Evolutionary conservation across 2,888 invertebrate species (phyloP).

Genomic region (Lasioglossum lativentre): DNA sequence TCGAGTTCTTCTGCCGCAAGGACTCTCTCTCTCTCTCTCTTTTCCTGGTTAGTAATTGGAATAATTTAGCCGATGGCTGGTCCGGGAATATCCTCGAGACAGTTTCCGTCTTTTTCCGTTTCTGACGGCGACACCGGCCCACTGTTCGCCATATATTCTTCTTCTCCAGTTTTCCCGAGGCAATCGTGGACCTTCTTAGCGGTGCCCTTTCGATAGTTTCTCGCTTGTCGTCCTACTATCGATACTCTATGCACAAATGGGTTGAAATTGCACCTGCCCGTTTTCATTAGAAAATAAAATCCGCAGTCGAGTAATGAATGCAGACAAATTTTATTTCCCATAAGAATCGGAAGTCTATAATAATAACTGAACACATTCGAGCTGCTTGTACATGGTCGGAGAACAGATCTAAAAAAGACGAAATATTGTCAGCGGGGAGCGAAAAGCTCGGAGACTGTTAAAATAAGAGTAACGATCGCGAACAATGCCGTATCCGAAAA

Average conservation of each 20-base stretch:
- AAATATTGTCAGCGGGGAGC: background rate
- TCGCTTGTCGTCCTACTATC: background rate
- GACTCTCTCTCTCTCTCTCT: background rate
- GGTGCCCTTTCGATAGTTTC: background rate
- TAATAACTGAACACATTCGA: background rate
- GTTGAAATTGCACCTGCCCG: background rate
- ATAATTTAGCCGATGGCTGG: conserved; percentile 20
- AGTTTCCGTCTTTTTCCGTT: conserved; percentile 5
- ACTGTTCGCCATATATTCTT: background rate
- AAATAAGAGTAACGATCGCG: background rate
- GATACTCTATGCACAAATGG: background rate
- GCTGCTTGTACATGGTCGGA: background rate
- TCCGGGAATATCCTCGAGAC: conserved; percentile 12
- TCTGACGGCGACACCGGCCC: background rate
- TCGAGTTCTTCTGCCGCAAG: background rate
- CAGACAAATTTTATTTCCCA: too few species aligned
- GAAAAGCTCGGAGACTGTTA: background rate
- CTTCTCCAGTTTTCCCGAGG: background rate
- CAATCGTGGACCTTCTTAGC: background rate
- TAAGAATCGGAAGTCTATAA: too few species aligned
- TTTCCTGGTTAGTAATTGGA: conserved; percentile 15
- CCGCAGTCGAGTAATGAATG: background rate
- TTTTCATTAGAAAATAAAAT: too few species aligned
- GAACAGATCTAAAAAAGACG: background rate
- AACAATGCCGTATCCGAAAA: conserved; percentile 19